These are phyloP conservation scores for Marasmarcha lunaedactyla DNA, from an alignment of 2,888 invertebrate species.

Conservation along the genomic window DNA sequence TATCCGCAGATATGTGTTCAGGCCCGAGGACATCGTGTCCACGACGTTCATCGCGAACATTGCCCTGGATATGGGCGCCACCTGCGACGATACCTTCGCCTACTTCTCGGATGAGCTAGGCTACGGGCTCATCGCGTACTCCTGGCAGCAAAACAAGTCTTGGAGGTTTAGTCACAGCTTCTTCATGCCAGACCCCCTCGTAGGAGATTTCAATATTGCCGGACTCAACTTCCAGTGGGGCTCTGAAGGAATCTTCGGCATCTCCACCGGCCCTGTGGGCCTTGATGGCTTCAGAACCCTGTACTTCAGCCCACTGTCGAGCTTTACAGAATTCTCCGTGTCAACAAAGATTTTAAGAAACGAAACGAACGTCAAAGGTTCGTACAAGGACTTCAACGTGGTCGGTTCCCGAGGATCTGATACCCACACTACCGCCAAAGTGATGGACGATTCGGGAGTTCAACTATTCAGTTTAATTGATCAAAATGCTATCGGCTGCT, in stretches of 20 bases:
- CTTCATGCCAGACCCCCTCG: slow-evolving; percentile 85
- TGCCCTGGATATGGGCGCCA: slow-evolving; percentile 80
- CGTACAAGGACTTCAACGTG: slow-evolving; percentile 78
- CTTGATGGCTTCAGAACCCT: slow-evolving; percentile 77
- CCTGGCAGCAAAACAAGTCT: slow-evolving; percentile 80
- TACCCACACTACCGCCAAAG: slow-evolving; percentile 78
- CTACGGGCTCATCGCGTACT: slow-evolving; percentile 84
- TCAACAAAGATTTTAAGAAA: slow-evolving; percentile 80
- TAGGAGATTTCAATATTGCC: slow-evolving; percentile 82
- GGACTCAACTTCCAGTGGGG: slow-evolving; percentile 89
- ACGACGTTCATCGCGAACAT: slow-evolving; percentile 89
- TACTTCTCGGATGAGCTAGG: slow-evolving; percentile 87
- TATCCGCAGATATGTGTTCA: slow-evolving; percentile 76
- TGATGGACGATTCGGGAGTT: slow-evolving; percentile 81
- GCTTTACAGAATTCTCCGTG: slow-evolving; percentile 82
- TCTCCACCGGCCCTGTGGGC: slow-evolving; percentile 76
- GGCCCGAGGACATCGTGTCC: slow-evolving; percentile 78
- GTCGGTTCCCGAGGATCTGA: slow-evolving; percentile 75
- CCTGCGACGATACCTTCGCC: slow-evolving; percentile 81
- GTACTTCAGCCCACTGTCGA: slow-evolving; percentile 84
- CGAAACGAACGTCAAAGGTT: slow-evolving; percentile 73
- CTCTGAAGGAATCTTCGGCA: slow-evolving; percentile 84
- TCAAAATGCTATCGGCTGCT: slow-evolving; percentile 86
- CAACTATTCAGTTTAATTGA: slow-evolving; percentile 84
- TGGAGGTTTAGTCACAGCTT: slow-evolving; percentile 85